Percentiles rank a stretch among this genome's conserved stretches.
phyloP scores from a whole-genome alignment of 2,888 invertebrate species.

The Ornithoptera priamus region DNA sequence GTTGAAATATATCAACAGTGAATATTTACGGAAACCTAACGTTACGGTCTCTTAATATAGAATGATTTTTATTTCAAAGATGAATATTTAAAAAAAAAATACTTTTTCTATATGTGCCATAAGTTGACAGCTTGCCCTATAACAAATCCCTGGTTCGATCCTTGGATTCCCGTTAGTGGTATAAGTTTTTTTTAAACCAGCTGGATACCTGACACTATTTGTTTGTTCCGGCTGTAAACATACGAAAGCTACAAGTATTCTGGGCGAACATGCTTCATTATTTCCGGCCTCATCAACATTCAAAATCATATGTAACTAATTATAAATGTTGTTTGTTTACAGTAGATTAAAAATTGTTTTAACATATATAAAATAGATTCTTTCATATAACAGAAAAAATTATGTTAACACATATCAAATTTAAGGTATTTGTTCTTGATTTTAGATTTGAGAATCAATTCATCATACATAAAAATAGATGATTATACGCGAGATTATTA shows the following conservation, averaged over 20 bases:
- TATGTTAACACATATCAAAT: too few relatives aligned
- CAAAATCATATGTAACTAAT: not conserved
- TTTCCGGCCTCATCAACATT: not conserved
- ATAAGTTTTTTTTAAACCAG: not conserved
- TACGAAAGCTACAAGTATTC: not conserved
- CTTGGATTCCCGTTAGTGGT: too few relatives aligned
- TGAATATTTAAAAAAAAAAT: too few relatives aligned
- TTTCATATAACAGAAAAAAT: too few relatives aligned
- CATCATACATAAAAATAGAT: too few relatives aligned
- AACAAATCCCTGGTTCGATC: too few relatives aligned
- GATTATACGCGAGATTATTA: too few relatives aligned
- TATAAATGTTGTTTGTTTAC: not conserved
- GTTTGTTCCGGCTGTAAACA: not conserved
- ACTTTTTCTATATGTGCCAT: too few relatives aligned
- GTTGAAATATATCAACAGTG: conserved; percentile 60
- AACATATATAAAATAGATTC: too few relatives aligned
- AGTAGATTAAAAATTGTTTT: not conserved
- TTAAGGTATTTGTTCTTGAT: too few relatives aligned
- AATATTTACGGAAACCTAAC: conserved; percentile 62
- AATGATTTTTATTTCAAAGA: not conserved
- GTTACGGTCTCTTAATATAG: conserved; percentile 38
- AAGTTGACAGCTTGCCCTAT: too few relatives aligned
- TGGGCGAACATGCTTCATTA: not conserved
- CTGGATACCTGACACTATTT: not conserved
- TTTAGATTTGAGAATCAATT: too few relatives aligned